Base-by-base conservation (phyloP, 1,140 invertebrate species). In the Papilio polytes region DNA sequence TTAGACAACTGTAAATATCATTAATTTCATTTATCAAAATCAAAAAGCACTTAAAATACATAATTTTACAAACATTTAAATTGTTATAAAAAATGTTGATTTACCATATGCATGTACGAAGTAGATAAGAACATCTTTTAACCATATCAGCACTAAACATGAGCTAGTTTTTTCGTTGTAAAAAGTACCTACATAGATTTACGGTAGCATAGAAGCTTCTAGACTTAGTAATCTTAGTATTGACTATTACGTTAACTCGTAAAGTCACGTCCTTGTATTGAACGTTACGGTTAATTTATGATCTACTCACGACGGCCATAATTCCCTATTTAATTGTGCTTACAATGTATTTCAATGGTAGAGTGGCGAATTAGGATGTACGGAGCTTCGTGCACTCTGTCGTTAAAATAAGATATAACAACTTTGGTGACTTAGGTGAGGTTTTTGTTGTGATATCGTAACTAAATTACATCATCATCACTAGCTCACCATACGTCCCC, bases 261-360 rank as follows among this genome's bases (percentile, higher is more conserved):
- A 83, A 83, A 86, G 41, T 56, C n/a, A 46, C 78, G 87, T 84
- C 87, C 87, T 88, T 88, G 87, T 78, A 76, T 76, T 46, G 46
- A 51, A 63, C 80, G 80, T 85, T 85, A 85, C 78, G 63, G 80
- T 63, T 56, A 63, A 83, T 86, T 88, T 86, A 86, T 83, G 81
- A 80, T 70, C 73, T 80, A 83, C 82, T 83, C 84, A 86, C 83
- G 84, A 83, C 85, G 80, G 79, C 79, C 83, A 83, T 84, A 85
- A 83, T 84, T 83, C 81, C 83, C 81, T 84, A 72, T 82, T 85
- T 88, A 88, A 88, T 88, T 88, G 81, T 83, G 70, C 73, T 73
- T 84, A 88, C 86, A 84, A 81, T 85, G 86, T 88, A 85, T 76
- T 18, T 46, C 13, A 59, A 72, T 81, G 44, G 22, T 46, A 15